Evolutionary conservation across 1,140 invertebrate species (phyloP), one percentile per base, ranked within the genome.

Genomic region (Apis laboriosa): DNA sequence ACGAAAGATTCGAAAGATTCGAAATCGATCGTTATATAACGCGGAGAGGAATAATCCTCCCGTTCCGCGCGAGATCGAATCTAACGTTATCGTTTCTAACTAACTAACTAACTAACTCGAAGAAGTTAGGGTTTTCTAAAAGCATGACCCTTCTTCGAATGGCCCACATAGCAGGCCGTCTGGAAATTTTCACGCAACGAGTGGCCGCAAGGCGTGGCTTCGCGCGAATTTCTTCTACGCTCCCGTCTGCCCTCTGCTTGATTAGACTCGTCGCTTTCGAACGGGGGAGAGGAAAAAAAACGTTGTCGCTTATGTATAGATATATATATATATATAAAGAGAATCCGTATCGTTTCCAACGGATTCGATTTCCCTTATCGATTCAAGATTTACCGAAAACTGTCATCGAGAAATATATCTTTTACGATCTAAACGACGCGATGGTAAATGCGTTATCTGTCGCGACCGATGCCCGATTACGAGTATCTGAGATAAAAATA

Each of bases 181-280:
- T 80, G 70, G 78, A 56, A 63, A 55, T 80, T 64, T 73, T 80
- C 70, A 74, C 19, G 53, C 63, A 60, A 61, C n/a, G 68, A 72
- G 19, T 53, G 68, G 67, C 34, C 68, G 34, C 34, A 51, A 74
- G 71, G 60, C 71, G 78, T 66, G 71, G 51, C 71, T 64, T 3
- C 61, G 51, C 34, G 77, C 15, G 24, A 3, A 13, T 56, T 78
- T 51, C 66, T 28, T 34, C 34, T 58, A 51, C 60, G 9, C 49
- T 55, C 19, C 56, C 55, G 49, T 53, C 68, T n/a, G 28, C 55
- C 28, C 43, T 34, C 34, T n/a, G 43, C 34, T 34, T 15, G 63
- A 67, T 81, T 81, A 81, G 73, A 67, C 61, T 71, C 67, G 77
- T 60, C 53, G 17, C 13, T 28, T 43, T 13, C 66, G 53, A 9